phyloP scores from a whole-genome alignment of 92 coral and sea anemone species.

The Scolanthus callimorphus region DNA sequence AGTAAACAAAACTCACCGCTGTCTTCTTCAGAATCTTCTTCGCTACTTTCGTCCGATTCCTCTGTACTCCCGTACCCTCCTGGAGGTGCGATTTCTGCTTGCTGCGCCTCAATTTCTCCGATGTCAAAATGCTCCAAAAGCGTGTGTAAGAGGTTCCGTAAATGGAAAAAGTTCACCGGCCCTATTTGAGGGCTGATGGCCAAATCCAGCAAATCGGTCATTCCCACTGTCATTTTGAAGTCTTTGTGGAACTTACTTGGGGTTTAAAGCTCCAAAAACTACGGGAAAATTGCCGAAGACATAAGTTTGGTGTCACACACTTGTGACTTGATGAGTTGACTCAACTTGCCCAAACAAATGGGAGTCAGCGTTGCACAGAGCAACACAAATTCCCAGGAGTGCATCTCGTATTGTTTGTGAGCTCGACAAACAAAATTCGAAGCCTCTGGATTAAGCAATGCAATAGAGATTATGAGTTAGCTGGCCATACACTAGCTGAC shows the following conservation, averaged over 20 bases:
- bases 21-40: slow-evolving; percentile 58
- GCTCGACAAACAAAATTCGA: no score
- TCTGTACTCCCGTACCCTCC: slow-evolving; percentile 29
- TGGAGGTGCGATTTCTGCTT: slow-evolving; percentile 54
- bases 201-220: slow-evolving; percentile 76
- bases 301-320: slow-evolving; percentile 3
- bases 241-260: background rate
- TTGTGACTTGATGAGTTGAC: background rate
- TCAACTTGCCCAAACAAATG: slow-evolving; percentile 56
- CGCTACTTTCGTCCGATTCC: slow-evolving; percentile 35
- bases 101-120: slow-evolving; percentile 75
- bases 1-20: slow-evolving; percentile 23
- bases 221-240: slow-evolving; percentile 71
- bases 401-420: no score
- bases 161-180: slow-evolving; percentile 90
- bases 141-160: slow-evolving; percentile 74
- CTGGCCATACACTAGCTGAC: background rate
- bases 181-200: slow-evolving; percentile 94
- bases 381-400: slow-evolving; percentile 62
- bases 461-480: no score
- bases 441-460: no score
- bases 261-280: background rate
- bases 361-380: slow-evolving; percentile 28
- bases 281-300: background rate
- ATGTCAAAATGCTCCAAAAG: slow-evolving; percentile 79